Evolutionary conservation across 2,888 invertebrate genomes (phyloP).

Genomic region (Drosophila cracens): DNA sequence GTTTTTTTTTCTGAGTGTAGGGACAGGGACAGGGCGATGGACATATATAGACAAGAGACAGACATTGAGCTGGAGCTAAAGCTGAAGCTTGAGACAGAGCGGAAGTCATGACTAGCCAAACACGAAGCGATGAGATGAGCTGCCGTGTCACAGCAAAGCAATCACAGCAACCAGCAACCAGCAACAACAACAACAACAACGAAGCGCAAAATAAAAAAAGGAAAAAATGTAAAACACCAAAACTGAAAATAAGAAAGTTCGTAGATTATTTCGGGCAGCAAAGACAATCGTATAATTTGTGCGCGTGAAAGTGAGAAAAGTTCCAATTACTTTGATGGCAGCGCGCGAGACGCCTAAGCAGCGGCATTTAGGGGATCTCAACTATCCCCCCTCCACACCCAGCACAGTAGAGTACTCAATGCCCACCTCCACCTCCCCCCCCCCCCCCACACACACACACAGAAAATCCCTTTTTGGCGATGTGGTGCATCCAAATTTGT

Average conservation of each 20-base stretch:
- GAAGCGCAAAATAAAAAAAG: constrained; percentile 18
- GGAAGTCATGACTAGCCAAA: constrained; percentile 80
- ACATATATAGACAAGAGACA: constrained; percentile 11
- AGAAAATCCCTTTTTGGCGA: background rate
- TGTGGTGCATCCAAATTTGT: constrained; percentile 73
- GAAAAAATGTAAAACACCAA: constrained; percentile 44
- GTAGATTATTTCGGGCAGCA: constrained; percentile 78
- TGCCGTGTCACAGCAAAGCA: constrained; percentile 62
- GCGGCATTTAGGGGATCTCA: constrained; percentile 40
- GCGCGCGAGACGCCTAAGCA: constrained; percentile 52
- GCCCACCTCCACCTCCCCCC: background rate
- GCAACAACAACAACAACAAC: constrained; percentile 20
- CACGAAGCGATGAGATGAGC: constrained; percentile 75
- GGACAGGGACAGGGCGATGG: constrained; percentile 20
- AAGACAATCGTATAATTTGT: constrained; percentile 72
- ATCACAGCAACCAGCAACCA: constrained; percentile 29
- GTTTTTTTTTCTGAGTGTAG: background rate
- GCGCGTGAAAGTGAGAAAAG: constrained; percentile 84
- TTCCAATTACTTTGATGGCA: constrained; percentile 82
- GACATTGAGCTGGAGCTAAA: constrained; percentile 1
- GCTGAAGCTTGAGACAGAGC: constrained; percentile 53
- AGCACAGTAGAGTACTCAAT: background rate
- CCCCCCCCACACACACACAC: too few species aligned
- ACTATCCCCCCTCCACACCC: too few species aligned
- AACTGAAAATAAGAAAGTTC: constrained; percentile 74